phyloP scores from a whole-genome alignment of 2,888 invertebrate genomes.

The Drosophila fulvimacula region DNA sequence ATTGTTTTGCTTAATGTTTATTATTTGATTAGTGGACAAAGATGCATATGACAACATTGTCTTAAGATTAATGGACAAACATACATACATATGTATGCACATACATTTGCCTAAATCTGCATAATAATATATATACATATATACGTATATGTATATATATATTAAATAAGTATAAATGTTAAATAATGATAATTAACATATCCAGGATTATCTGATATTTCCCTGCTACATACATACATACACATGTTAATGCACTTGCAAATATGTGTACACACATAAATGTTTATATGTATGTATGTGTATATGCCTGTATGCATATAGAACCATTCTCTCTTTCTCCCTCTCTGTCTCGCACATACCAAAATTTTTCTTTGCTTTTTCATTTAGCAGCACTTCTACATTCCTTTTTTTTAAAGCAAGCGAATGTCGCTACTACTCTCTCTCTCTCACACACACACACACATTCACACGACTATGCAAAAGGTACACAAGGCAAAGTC shows the following conservation, averaged over 20 bases:
- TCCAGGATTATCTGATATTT: constrained; percentile 8
- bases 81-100: not conserved
- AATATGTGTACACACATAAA: not conserved
- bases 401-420: constrained; percentile 28
- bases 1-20: constrained; percentile 53
- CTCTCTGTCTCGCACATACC: constrained; percentile 10
- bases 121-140: no score
- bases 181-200: not conserved
- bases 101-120: not conserved
- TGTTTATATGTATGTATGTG: no score
- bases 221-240: not conserved
- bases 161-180: not conserved
- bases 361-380: constrained; percentile 69
- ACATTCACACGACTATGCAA: constrained; percentile 25
- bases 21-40: constrained; percentile 42
- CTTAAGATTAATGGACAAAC: not conserved
- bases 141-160: not conserved
- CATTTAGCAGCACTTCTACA: constrained; percentile 66
- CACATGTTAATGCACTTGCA: not conserved
- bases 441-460: constrained; percentile 18
- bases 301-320: not conserved
- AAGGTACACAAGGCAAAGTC: constrained; percentile 40
- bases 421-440: constrained; percentile 56
- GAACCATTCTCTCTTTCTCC: not conserved
- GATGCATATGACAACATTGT: constrained; percentile 17